These are phyloP conservation scores for Pandion haliaetus DNA, from an alignment of 2,113 vertebrate species.

Conservation along the genomic window DNA sequence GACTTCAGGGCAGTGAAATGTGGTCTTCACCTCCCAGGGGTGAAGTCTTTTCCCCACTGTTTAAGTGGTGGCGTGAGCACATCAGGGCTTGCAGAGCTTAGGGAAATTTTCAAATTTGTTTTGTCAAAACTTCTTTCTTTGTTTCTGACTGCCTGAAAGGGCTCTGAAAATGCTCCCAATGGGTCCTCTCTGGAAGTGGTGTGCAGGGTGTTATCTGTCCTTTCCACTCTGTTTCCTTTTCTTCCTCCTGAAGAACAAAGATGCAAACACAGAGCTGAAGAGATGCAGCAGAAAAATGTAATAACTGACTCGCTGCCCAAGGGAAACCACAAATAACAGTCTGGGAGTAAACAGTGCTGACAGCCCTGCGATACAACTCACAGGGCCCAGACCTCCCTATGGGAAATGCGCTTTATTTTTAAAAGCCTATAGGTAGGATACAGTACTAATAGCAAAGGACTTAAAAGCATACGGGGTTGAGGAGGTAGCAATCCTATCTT, in stretches of 20 bases:
- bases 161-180: rapidly evolving
- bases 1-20: not conserved
- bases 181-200: not conserved
- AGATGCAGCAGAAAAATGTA: not conserved
- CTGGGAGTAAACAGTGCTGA: not conserved
- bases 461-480: not conserved
- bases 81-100: not conserved
- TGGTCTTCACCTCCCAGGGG: not conserved
- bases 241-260: constrained; percentile 14
- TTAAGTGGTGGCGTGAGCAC: rapidly evolving
- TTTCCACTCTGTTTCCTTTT: constrained; percentile 14
- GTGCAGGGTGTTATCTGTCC: not conserved
- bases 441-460: not conserved
- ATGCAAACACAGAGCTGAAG: not conserved
- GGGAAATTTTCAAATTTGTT: not conserved
- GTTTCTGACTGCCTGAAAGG: not conserved
- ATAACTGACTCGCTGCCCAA: not conserved
- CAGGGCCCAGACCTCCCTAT: rapidly evolving
- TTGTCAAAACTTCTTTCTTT: not conserved
- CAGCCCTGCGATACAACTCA: rapidly evolving
- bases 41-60: not conserved
- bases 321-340: constrained; percentile 49
- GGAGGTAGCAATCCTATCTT: not conserved
- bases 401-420: not conserved
- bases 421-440: not conserved